Evolutionary conservation across 2,113 vertebrate species (phyloP).

Genomic region (Cyprinodon tularosa): DNA sequence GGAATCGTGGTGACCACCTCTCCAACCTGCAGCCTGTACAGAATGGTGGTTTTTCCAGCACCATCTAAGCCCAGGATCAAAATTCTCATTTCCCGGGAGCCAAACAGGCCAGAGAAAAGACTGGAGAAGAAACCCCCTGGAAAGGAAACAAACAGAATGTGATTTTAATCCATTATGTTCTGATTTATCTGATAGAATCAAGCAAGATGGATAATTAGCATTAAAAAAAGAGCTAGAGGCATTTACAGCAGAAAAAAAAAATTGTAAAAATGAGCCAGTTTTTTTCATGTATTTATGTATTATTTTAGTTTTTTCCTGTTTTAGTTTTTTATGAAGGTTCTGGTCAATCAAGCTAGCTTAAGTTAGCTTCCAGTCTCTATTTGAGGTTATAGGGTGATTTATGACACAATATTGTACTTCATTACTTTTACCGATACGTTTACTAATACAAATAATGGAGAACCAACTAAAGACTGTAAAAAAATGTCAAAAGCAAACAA

Average conservation of each 20-base stretch:
- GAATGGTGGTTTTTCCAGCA: conserved; percentile 97
- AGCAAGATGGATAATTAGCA: too few relatives aligned
- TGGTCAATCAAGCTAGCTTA: background rate
- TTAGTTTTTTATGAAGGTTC: background rate
- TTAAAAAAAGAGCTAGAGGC: background rate
- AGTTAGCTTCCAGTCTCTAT: background rate
- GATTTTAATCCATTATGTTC: background rate
- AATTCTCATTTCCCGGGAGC: conserved; percentile 98
- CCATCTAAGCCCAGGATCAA: conserved; percentile 96
- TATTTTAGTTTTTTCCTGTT: background rate
- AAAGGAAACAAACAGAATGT: background rate
- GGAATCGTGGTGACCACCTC: conserved; percentile 99
- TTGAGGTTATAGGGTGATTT: background rate
- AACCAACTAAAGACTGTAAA: background rate
- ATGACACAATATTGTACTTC: background rate
- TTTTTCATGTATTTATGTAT: background rate
- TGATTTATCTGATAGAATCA: background rate
- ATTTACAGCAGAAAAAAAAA: background rate
- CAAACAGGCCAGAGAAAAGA: conserved; percentile 94
- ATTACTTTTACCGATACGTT: background rate
- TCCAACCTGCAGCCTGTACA: conserved; percentile 96
- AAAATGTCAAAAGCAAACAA: background rate
- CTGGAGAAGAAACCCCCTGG: conserved; percentile 95
- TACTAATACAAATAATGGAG: background rate
- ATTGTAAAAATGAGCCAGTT: background rate